phyloP scores from a whole-genome alignment of 2,888 invertebrate genomes.

The Fissipunctia ypsillon region DNA sequence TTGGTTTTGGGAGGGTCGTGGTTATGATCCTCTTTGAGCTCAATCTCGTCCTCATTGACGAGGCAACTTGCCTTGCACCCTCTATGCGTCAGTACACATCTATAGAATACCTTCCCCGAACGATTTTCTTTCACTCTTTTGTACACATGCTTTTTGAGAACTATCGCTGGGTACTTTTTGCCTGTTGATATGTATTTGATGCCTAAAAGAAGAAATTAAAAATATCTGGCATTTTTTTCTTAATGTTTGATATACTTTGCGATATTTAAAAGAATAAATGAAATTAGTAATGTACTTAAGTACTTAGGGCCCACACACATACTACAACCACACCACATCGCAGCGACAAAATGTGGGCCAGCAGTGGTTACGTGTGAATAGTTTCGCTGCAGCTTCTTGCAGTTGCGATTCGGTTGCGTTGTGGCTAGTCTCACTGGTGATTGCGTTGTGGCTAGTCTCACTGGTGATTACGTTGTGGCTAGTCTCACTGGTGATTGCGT shows the following conservation, averaged over 20 bases:
- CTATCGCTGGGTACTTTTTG: constrained; percentile 73
- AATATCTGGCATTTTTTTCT: constrained; percentile 17
- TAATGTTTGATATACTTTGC: too few relatives aligned
- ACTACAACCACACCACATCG: neutral
- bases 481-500: too few relatives aligned
- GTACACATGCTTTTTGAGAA: constrained; percentile 70
- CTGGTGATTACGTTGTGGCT: too few relatives aligned
- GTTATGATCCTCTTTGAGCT: constrained; percentile 46
- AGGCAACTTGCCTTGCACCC: constrained; percentile 70
- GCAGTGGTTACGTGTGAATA: too few relatives aligned
- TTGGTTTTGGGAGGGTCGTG: constrained; percentile 68
- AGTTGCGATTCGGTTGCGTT: neutral
- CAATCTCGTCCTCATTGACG: constrained; percentile 33
- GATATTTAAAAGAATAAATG: neutral
- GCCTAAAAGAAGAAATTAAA: constrained; percentile 51
- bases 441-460: too few relatives aligned
- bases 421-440: too few relatives aligned
- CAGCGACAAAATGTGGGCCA: neutral
- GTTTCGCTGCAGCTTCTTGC: too few relatives aligned
- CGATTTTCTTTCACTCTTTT: constrained; percentile 71
- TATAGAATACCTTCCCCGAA: constrained; percentile 73
- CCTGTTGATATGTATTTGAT: constrained; percentile 68
- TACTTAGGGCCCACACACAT: neutral
- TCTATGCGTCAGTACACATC: constrained; percentile 72
- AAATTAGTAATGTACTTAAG: neutral